Base-by-base conservation (phyloP, 2,888 invertebrate genomes). In the Esperia sulphurella region DNA sequence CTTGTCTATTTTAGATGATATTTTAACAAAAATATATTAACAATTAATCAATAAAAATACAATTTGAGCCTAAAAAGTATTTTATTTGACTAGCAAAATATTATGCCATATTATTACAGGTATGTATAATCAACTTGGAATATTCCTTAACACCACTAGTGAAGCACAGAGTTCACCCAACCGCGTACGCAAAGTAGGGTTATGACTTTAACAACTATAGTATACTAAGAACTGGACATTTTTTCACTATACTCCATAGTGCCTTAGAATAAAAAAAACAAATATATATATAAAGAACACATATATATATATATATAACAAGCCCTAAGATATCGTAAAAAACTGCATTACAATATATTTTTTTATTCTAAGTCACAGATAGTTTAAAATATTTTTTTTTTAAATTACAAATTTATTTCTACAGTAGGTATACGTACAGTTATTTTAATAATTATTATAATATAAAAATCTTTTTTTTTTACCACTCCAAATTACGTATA, bases 1-100 rank as follows among this genome's bases (percentile, higher is more conserved):
- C n/a, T n/a, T n/a, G n/a, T n/a, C n/a, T n/a, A n/a, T n/a, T n/a
- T n/a, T n/a, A n/a, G n/a, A 21, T 5, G 21, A 5, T 21, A 5
- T 21, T 21, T 21, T 21, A 21, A 5, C 21, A 21, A 5, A 21
- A 31, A 31, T 9, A 31, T 5, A 31, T 5, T 9, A 10, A 8
- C 5, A 8, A 1, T 31, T 3, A 31, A 31, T 9, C 7, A 10
- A 8, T 9, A 31, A 31, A 35, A 35, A 1, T 6, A 28, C 10
- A 31, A 41, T 28, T 50, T 51, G 71, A 80, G 81, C 84, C 86
- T 83, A 86, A 71, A 81, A 80, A 78, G 77, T 79, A 83, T 71
- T 83, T 80, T 82, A 83, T 84, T 71, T 88, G 87, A 88, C 87
- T 88, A 88, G 87, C 83, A 86, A 83, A 85, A 82, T 74, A 85